These are phyloP conservation scores for Ophioderma brevispina DNA, from an alignment of 35 echinoderm and acorn worm genomes.

Conservation along the genomic window DNA sequence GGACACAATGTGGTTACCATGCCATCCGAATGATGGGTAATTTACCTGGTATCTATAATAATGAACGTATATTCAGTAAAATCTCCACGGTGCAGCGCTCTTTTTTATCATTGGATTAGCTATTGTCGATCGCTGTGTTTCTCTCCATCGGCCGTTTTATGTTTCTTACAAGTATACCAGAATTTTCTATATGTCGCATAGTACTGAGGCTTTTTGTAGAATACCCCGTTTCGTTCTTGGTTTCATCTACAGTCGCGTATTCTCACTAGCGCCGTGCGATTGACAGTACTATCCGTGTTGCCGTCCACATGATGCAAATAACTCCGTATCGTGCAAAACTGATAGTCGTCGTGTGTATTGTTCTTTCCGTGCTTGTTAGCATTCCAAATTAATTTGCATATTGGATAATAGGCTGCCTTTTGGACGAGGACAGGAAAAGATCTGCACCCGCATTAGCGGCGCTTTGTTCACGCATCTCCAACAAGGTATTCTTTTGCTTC, in stretches of 20 bases:
- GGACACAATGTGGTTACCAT: not conserved
- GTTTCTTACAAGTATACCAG: not conserved
- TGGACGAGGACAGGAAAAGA: no score
- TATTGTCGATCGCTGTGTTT: slow-evolving; percentile 23
- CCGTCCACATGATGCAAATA: slow-evolving; percentile 18
- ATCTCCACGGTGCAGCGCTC: slow-evolving; percentile 13
- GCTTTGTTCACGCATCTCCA: not conserved
- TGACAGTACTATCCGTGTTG: slow-evolving; percentile 42
- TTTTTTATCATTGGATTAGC: slow-evolving; percentile 62
- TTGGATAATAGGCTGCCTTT: not conserved
- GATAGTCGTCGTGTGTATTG: not conserved
- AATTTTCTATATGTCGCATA: not conserved
- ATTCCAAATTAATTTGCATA: not conserved
- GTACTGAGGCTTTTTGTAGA: slow-evolving; percentile 30
- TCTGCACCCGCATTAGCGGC: not conserved
- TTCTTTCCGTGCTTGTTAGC: not conserved
- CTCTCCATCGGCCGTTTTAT: slow-evolving; percentile 8
- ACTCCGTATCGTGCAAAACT: slow-evolving; percentile 25
- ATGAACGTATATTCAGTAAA: not conserved
- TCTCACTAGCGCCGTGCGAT: slow-evolving; percentile 28
- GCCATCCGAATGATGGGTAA: not conserved
- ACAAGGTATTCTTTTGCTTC: not conserved
- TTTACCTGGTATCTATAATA: not conserved
- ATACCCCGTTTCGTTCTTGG: not conserved
- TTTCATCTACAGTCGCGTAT: not conserved